Base-by-base conservation (phyloP, 2,113 vertebrate genomes). In the Eurypyga helias region DNA sequence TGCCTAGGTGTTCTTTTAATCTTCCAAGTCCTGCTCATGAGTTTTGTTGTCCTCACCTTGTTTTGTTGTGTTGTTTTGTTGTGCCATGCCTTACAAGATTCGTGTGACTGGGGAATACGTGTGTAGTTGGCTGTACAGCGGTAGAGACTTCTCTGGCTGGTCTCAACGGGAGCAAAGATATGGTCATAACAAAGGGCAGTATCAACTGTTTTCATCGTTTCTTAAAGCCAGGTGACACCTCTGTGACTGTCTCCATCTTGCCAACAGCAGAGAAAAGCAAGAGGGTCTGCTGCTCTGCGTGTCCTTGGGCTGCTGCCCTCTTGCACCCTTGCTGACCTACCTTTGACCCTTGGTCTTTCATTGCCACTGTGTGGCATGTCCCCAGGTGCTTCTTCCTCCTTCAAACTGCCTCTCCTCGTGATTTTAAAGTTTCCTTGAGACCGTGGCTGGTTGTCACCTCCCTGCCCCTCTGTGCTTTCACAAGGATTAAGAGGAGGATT, bases 341-440 rank as follows among this genome's bases (percentile, higher is more conserved):
- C 52, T 86, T 55, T 82, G 90, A 90, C 83, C 72, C 48, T 75
- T 84, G 83, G 48, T 75, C 76, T 90, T 84, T 84, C 83, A 49
- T 75, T 90, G 88, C 86, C 80, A 95, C 96, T 87, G 70, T 95
- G 96, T 96, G 96, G 96, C 81, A 33, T 46, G 65, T 76, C 57
- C 77, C 89, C 52, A 69, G 73, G 81, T 94, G 70, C 77, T 79
- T 17, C 60, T 81, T 81, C n/a, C 46, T 64, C 66, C 38, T 60
- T 83, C 86, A 38, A 62, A 62, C 24, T 61, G 75, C 9, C 1
- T 83, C 51, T 87, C 58, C 60, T 49, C 83, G 28, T 25, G 51
- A 88, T 81, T 81, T 95, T 64, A 79, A 19, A 20, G 17, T 82
- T 87, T 51, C 61, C 78, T 54, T 60, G 83, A 69, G 57, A 73